Conservation (phyloP, 2,888 invertebrate species). For the Molanna angustata region DNA sequence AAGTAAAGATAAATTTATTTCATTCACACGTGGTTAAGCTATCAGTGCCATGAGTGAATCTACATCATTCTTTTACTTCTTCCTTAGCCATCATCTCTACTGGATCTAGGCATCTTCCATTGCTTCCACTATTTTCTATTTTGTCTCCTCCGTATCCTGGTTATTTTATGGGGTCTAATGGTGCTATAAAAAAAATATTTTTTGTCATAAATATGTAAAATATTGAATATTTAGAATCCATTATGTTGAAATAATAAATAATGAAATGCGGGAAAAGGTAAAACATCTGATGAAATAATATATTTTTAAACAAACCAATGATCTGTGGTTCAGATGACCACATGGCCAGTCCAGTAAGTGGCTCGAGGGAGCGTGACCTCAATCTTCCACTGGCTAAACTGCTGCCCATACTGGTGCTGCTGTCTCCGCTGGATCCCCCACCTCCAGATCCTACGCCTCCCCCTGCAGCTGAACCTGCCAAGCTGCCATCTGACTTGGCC, state of each 20-base stretch:
- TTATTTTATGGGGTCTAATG: too few relatives aligned
- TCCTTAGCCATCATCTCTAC: too few relatives aligned
- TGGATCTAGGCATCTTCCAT: too few relatives aligned
- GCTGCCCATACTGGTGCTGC: constrained; percentile 34
- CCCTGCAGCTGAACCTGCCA: constrained; percentile 62
- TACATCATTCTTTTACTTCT: too few relatives aligned
- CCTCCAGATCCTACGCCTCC: constrained; percentile 44
- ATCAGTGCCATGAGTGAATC: too few relatives aligned
- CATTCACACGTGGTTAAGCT: too few relatives aligned
- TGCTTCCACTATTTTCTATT: too few relatives aligned
- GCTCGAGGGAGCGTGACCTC: constrained; percentile 88
- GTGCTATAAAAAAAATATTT: not conserved
- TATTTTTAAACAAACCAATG: constrained; percentile 59
- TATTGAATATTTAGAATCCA: too few relatives aligned
- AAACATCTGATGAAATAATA: too few relatives aligned
- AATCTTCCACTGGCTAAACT: constrained; percentile 43
- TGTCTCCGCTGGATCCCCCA: constrained; percentile 35
- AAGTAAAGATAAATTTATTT: too few relatives aligned
- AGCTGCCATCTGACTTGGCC: constrained; percentile 89
- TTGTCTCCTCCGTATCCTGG: too few relatives aligned
- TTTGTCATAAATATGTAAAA: not conserved
- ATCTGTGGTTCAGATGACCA: constrained; percentile 97
- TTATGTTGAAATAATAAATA: not conserved
- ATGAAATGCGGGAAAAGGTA: too few relatives aligned
- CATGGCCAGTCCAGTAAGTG: constrained; percentile 96